These are phyloP conservation scores for Notiomystis cincta DNA, from an alignment of 2,113 vertebrate genomes.

Conservation along the genomic window DNA sequence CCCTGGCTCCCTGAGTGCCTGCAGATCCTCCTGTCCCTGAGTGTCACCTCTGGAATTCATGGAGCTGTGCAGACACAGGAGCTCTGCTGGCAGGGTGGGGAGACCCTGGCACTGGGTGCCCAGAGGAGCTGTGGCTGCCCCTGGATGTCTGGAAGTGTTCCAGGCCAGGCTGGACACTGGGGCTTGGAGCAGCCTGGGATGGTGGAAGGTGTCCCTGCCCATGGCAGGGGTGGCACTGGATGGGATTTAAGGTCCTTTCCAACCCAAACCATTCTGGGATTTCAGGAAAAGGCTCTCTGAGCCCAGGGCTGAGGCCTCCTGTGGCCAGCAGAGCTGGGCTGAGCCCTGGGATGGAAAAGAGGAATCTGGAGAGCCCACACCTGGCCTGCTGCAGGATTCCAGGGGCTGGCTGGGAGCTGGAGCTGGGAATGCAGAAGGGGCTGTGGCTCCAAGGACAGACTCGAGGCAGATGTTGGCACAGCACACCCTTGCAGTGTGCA, in stretches of 20 bases:
- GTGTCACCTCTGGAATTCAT: not conserved
- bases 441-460: not conserved
- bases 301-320: not conserved
- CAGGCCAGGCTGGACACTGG: not conserved
- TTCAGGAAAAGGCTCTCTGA: not conserved
- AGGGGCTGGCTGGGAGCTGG: not conserved
- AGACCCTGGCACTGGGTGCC: not conserved
- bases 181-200: rapidly evolving
- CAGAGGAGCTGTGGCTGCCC: not conserved
- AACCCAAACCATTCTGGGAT: not conserved
- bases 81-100: not conserved
- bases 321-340: not conserved
- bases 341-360: not conserved
- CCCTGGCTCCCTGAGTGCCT: not conserved
- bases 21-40: not conserved
- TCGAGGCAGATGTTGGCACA: not conserved
- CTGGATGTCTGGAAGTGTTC: not conserved
- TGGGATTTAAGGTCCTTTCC: not conserved
- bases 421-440: not conserved
- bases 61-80: not conserved
- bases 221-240: not conserved
- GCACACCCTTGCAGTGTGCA: rapidly evolving
- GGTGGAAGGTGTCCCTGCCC: not conserved
- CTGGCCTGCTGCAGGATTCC: not conserved
- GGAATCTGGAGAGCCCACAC: not conserved